Percentiles rank a stretch among this genome's conserved stretches.
Evolutionary conservation across 1,140 invertebrate genomes (phyloP).

Genomic region (Samia ricini): DNA sequence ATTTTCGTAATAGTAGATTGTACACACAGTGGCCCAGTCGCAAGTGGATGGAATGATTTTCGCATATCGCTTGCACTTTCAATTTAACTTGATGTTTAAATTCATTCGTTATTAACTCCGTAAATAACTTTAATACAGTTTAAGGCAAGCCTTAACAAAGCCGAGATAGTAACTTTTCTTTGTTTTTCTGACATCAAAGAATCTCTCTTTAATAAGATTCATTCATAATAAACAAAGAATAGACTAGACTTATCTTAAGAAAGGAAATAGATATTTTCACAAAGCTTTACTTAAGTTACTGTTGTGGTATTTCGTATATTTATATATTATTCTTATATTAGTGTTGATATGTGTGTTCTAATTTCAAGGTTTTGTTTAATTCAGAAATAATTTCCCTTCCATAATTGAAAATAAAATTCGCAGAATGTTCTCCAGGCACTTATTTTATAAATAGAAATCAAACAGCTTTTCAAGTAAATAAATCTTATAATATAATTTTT

Average conservation of each 20-base stretch:
- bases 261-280: not conserved
- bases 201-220: conserved; percentile 8
- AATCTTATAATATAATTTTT: not conserved
- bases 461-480: not conserved
- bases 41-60: conserved; percentile 61
- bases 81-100: conserved; percentile 54
- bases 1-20: conserved; percentile 10
- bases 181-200: conserved; percentile 18
- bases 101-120: conserved; percentile 47
- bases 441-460: not conserved
- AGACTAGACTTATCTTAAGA: not conserved
- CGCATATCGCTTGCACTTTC: conserved; percentile 69
- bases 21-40: conserved; percentile 60
- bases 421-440: too few relatives aligned
- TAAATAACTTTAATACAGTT: conserved; percentile 39
- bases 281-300: too few relatives aligned
- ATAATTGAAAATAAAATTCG: too few relatives aligned
- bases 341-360: too few relatives aligned
- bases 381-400: too few relatives aligned
- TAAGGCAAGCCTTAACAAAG: conserved; percentile 11
- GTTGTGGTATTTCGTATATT: too few relatives aligned
- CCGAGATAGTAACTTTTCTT: conserved; percentile 14
- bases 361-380: too few relatives aligned
- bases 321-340: too few relatives aligned
- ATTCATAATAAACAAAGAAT: not conserved